Base-by-base conservation (phyloP, 2,797 vertebrate species). In the Paguma larvata region DNA sequence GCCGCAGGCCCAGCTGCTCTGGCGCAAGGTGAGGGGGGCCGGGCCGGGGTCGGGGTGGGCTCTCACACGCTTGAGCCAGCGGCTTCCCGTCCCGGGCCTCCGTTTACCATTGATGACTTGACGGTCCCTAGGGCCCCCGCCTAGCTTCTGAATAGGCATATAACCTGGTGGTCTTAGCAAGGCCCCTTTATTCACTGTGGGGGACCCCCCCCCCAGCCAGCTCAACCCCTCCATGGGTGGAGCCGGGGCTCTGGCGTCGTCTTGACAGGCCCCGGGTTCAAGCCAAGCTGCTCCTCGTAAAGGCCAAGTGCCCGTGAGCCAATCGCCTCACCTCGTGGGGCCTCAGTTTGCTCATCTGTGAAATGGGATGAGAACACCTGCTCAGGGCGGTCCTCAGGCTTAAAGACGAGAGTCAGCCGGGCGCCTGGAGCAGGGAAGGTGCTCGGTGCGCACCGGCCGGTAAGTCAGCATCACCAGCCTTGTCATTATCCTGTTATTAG, bases 1-100 rank as follows among this genome's bases (percentile, higher is more conserved):
- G 9, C 98, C 98, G 0, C 99, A 99, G 98, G 95, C 99, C 0
- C 99, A 99, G 98, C 99, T 99, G 85, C 99, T 99, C 0, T 99
- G 99, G 98, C 99, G 99, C 88, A 99, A 99, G 99, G 99, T 99
- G 98, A 99, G 99, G 56, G 67, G 62, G 0, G 3, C 14, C 0
- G 3, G 0, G 73, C 18, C 0, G 2, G 32, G 21, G 4, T 0
- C 3, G 1, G n/a, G 16, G 23, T 0, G 3, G 27, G 38, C 44
- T 41, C 82, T 63, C 16, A 18, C 18, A 2, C 2, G 70, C 38
- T 87, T 44, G 0, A 16, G 59, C 11, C 1, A 16, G 41, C 2
- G 34, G 41, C 38, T 23, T 83, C 19, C 10, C 25, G 11, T 72
- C 62, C 84, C 34, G 38, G 72, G 83, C 84, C 83, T 94, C 65